Evolutionary conservation across 1,140 invertebrate genomes (phyloP).

Genomic region (Ooceraea biroi): DNA sequence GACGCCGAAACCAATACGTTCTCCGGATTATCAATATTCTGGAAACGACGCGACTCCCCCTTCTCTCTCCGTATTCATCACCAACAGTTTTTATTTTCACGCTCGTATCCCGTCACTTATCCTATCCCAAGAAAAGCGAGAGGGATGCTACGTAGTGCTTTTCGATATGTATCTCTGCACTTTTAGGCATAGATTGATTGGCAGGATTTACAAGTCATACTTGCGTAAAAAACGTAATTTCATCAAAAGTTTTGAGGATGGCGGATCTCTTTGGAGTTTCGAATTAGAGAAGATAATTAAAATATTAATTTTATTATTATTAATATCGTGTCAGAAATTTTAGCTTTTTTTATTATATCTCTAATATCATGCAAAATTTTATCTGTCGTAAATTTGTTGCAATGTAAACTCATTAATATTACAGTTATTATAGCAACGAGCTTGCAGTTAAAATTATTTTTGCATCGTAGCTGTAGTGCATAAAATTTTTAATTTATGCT

Average conservation of each 20-base stretch:
- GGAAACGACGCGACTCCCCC: neutral
- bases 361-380: too few species aligned
- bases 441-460: neutral
- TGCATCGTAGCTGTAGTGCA: neutral
- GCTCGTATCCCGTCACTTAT: constrained; percentile 15
- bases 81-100: constrained; percentile 37
- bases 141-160: neutral
- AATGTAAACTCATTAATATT: neutral
- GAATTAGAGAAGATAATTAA: neutral
- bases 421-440: neutral
- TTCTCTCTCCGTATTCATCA: neutral
- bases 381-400: too few species aligned
- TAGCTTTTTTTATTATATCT: too few species aligned
- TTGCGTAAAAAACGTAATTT: neutral
- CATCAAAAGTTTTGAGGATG: neutral
- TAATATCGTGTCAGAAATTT: neutral
- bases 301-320: neutral
- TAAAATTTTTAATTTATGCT: constrained; percentile 8
- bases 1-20: constrained; percentile 48
- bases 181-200: constrained; percentile 5
- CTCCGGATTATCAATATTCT: constrained; percentile 63
- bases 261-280: neutral
- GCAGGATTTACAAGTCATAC: constrained; percentile 7
- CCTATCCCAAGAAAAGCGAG: neutral
- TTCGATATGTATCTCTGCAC: neutral